phyloP scores from a whole-genome alignment of 2,113 vertebrate species.

The Prunella fulvescens region DNA sequence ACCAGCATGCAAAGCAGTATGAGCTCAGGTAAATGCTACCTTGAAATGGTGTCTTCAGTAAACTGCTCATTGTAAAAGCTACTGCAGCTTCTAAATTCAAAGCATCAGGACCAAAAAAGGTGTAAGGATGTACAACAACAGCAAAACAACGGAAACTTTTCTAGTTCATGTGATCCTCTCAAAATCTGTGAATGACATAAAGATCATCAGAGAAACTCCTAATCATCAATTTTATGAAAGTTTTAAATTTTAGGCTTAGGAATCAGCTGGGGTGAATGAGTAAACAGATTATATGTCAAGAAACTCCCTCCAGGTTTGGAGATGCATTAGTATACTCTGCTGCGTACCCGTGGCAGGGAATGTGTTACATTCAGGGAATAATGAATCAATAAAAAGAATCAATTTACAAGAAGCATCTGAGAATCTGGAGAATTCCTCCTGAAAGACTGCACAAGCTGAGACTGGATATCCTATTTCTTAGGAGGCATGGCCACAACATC shows the following conservation, averaged over 20 bases:
- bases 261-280: not conserved
- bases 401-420: not conserved
- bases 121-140: not conserved
- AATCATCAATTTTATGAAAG: not conserved
- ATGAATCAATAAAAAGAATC: not conserved
- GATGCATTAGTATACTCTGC: not conserved
- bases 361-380: not conserved
- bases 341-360: not conserved
- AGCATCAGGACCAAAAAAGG: not conserved
- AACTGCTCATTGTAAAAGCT: not conserved
- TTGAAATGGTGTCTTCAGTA: not conserved
- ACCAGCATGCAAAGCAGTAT: not conserved
- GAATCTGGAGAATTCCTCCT: not conserved
- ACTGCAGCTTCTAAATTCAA: not conserved
- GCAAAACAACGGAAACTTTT: not conserved
- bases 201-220: not conserved
- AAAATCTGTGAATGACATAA: not conserved
- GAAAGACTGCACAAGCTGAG: not conserved
- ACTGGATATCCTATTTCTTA: not conserved
- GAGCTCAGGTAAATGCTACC: not conserved
- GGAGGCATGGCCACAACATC: not conserved
- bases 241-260: not conserved
- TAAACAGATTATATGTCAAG: not conserved
- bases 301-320: not conserved
- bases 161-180: not conserved